A percentile compares a stretch with the other conserved stretches of the same genome.
These are phyloP conservation scores for Chaetophractus vellerosus DNA, from an alignment of 2,797 vertebrate genomes.

Conservation along the genomic window DNA sequence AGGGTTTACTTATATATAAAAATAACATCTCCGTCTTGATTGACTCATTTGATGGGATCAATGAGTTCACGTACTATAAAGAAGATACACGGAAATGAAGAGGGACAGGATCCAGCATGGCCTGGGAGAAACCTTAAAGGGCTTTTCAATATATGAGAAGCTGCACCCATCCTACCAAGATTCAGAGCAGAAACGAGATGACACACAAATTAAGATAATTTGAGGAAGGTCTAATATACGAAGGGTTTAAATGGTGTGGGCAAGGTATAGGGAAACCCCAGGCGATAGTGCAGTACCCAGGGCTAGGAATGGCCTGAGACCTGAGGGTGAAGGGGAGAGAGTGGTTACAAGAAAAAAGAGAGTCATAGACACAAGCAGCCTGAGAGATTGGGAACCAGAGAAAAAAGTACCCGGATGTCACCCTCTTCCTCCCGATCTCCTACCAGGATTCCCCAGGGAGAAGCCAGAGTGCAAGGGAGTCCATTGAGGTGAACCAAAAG, in stretches of 20 bases:
- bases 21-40: background rate
- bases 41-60: background rate
- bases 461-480: background rate
- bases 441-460: background rate
- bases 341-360: background rate
- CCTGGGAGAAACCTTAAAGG: background rate
- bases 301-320: background rate
- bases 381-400: background rate
- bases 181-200: background rate
- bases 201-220: no score
- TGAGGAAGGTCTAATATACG: background rate
- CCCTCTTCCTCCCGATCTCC: background rate
- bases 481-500: background rate
- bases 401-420: fast-evolving
- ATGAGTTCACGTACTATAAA: background rate
- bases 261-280: background rate
- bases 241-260: background rate
- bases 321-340: background rate
- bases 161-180: no score
- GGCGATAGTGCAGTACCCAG: background rate
- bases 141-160: background rate
- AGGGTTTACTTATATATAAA: background rate
- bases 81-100: background rate
- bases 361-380: background rate
- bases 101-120: fast-evolving